Conservation (phyloP, 2,113 vertebrate genomes). For the Athene cunicularia region DNA sequence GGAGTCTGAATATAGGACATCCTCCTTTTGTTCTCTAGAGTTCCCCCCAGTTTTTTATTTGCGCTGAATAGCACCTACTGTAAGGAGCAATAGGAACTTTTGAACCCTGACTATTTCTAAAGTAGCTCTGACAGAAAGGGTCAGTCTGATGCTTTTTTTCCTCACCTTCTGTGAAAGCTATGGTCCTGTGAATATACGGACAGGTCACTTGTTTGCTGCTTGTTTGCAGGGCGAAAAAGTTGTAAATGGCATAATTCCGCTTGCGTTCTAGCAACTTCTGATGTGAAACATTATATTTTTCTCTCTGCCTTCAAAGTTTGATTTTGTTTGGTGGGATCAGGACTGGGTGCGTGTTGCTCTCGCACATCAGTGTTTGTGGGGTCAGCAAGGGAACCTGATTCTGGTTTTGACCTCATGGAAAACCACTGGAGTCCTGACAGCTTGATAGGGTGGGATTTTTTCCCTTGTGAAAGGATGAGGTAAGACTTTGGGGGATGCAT, state of each 20-base stretch:
- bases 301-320: neutral
- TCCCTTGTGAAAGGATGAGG: conserved; percentile 7
- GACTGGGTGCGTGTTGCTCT: neutral
- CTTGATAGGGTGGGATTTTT: neutral
- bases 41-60: neutral
- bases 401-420: neutral
- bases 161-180: neutral
- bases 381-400: neutral
- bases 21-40: conserved; percentile 51
- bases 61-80: neutral
- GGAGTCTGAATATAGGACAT: conserved; percentile 53
- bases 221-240: neutral
- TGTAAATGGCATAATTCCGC: neutral
- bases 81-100: conserved; percentile 9
- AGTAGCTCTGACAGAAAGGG: neutral
- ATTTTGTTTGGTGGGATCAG: neutral
- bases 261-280: neutral
- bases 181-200: accelerated
- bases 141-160: accelerated
- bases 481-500: neutral
- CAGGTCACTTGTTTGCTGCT: neutral
- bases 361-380: neutral
- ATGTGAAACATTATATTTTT: neutral
- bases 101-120: neutral
- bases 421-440: neutral